Percentiles rank a stretch among this genome's conserved stretches.
Conservation (phyloP, 2,797 vertebrate species). For the Xiphorhynchus erythropygius region DNA sequence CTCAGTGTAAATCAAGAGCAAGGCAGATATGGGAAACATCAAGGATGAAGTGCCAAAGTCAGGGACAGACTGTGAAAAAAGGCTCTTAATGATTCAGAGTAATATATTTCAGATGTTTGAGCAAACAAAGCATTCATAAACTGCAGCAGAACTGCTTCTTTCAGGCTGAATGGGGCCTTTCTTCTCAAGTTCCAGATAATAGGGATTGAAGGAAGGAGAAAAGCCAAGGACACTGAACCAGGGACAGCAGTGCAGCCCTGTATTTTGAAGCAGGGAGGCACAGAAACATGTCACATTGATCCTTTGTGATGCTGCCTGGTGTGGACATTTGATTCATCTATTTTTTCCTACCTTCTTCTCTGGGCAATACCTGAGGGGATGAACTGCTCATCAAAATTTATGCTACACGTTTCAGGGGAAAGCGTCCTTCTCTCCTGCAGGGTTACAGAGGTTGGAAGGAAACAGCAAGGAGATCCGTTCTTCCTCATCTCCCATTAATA, state of each 20-base stretch:
- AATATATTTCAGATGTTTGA: conserved; percentile 32
- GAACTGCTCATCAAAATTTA: neutral
- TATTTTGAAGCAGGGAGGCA: neutral
- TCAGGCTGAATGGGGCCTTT: neutral
- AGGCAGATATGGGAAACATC: neutral
- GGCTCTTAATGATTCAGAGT: conserved; percentile 2
- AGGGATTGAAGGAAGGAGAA: conserved; percentile 10
- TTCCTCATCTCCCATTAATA: neutral
- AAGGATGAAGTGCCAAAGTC: conserved; percentile 38
- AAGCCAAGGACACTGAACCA: neutral
- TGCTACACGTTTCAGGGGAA: neutral
- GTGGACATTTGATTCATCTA: neutral
- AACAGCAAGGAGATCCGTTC: neutral
- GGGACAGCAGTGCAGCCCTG: neutral
- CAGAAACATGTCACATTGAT: neutral
- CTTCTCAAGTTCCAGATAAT: neutral
- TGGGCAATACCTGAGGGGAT: neutral
- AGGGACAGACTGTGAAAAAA: conserved; percentile 21
- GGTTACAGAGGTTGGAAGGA: neutral
- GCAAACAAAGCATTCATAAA: conserved; percentile 41
- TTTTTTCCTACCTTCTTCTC: neutral
- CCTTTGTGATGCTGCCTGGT: neutral
- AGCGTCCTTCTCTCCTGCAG: neutral
- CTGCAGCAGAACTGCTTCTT: neutral
- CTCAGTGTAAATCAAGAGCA: neutral